Base-by-base conservation (phyloP, 1,140 invertebrate species). In the Eriosoma lanigerum region DNA sequence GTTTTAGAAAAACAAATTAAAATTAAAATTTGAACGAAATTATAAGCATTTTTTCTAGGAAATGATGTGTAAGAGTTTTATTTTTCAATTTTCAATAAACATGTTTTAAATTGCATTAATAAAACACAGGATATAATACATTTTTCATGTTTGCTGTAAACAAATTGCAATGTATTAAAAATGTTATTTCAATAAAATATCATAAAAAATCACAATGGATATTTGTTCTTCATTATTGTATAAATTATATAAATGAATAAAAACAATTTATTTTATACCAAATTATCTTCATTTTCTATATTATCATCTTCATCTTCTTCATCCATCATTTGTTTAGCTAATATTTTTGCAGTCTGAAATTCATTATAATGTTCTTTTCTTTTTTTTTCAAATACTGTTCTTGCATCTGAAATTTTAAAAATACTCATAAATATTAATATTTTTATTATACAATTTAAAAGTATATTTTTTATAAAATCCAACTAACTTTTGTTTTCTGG, bases 331-430 rank as follows among this genome's bases (percentile, higher is more conserved):
- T 96, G 88, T 86, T 97, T 93, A 83, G 94, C 88, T 4, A 96
- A 95, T 82, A 97, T 86, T 86, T 96, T 94, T 0, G 98, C 92
- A 6, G 95, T 95, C 85, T 96, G 92, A 86, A 95, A 98, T 86
- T 99, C 97, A 86, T 98, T 96, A 87, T 99, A 99, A 86, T 99
- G 98, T 82, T 93, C 91, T 88, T 97, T 98, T 78, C 97, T 89
- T 86, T 98, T 98, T 56, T 92, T 90, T 86, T 96, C 93, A 85
- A 98, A 98, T 81, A 91, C 89, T 85, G 91, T 89, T 82, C 91
- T 89, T 83, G 90, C 89, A 81, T 87, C 92, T 92, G 82, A 81
- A 88, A 85, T 82, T 76, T 82, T 80, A 48, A 26, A 48, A 58
- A 4, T 15, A 60, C 13, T 10, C 17, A 38, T 64, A 44, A 21